Evolutionary conservation across 1,140 invertebrate genomes (phyloP).

Genomic region (Drosophila funebris): DNA sequence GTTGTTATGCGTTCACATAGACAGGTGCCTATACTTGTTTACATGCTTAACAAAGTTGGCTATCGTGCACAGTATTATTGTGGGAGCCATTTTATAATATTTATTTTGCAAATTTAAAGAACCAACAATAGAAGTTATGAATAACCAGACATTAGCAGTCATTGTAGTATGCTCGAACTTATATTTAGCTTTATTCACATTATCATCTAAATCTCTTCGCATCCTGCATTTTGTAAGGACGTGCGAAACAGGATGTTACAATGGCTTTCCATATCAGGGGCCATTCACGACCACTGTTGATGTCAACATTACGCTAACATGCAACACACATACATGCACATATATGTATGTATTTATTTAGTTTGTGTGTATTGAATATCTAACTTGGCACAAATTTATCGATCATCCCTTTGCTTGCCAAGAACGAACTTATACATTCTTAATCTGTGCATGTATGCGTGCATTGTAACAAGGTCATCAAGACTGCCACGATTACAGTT

Average conservation of each 20-base stretch:
- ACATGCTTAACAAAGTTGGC: not conserved
- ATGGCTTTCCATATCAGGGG: slow-evolving; percentile 69
- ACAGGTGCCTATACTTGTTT: not conserved
- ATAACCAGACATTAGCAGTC: slow-evolving; percentile 50
- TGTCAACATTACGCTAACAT: slow-evolving; percentile 35
- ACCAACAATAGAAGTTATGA: slow-evolving; percentile 57
- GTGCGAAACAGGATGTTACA: slow-evolving; percentile 65
- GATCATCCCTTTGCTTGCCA: slow-evolving; percentile 1
- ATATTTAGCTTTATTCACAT: slow-evolving; percentile 27
- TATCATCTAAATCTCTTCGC: slow-evolving; percentile 62
- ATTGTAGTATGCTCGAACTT: not conserved
- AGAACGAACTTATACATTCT: not conserved
- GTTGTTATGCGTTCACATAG: too few species aligned
- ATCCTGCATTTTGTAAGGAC: slow-evolving; percentile 71
- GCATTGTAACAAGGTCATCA: too few species aligned
- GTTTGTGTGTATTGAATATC: too few species aligned
- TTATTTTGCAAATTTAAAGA: slow-evolving; percentile 44
- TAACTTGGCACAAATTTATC: too few species aligned
- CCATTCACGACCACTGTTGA: slow-evolving; percentile 52
- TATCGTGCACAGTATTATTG: slow-evolving; percentile 4
- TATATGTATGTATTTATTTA: not conserved
- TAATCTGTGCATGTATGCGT: slow-evolving; percentile 1
- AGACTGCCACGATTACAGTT: slow-evolving; percentile 6
- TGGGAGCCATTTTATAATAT: not conserved
- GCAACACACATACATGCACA: not conserved